Evolutionary conservation across 2,888 invertebrate genomes (phyloP).

Genomic region (Cantharis nigra): DNA sequence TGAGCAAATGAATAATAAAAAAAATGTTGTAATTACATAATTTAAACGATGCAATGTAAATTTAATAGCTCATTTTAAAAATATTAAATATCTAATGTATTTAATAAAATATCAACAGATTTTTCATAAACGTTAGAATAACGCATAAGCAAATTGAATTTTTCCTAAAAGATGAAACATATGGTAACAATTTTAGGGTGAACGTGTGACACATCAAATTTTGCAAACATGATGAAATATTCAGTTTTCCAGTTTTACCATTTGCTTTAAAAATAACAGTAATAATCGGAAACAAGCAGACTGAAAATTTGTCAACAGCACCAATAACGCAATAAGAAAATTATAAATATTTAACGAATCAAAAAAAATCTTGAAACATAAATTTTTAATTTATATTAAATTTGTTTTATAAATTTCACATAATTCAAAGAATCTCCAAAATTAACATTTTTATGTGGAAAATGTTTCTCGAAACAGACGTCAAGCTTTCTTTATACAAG

Average conservation of each 20-base stretch:
- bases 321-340: not conserved
- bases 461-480: not conserved
- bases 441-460: not conserved
- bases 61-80: not conserved
- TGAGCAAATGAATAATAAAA: not conserved
- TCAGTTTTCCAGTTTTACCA: not conserved
- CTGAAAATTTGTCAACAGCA: not conserved
- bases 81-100: not conserved
- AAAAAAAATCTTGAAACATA: not conserved
- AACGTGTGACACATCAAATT: not conserved
- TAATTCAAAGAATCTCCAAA: not conserved
- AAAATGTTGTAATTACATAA: not conserved
- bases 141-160: slow-evolving; percentile 2
- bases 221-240: slow-evolving; percentile 3
- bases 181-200: slow-evolving; percentile 2
- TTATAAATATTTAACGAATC: not conserved
- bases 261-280: not conserved
- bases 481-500: not conserved
- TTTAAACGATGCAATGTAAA: not conserved
- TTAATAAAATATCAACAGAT: not conserved
- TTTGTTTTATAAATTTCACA: not conserved
- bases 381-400: not conserved
- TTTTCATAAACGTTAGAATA: not conserved
- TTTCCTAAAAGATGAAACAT: slow-evolving; percentile 3
- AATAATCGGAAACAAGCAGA: not conserved